Evolutionary conservation across 2,113 vertebrate species (phyloP).

Genomic region (Grammomys dolichurus): DNA sequence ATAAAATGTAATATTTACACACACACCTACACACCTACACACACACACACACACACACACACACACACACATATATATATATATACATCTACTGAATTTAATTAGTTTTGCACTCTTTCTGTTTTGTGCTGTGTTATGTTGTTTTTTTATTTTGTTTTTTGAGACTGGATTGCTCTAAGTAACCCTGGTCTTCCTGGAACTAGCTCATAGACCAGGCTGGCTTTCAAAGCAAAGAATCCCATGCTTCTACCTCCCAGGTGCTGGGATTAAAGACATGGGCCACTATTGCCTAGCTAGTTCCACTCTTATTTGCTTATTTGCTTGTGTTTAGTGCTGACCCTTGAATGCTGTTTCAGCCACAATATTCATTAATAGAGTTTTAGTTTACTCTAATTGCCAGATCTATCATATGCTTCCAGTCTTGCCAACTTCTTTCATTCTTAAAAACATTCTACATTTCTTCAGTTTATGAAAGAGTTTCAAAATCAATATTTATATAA

Average conservation of each 20-base stretch:
- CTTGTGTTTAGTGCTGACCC: neutral
- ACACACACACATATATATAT: neutral
- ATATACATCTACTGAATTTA: neutral
- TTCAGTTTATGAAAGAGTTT: neutral
- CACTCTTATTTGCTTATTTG: neutral
- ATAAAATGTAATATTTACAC: neutral
- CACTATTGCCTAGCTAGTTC: neutral
- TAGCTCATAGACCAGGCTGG: neutral
- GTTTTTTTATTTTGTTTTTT: neutral
- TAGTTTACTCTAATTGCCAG: neutral
- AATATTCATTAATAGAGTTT: neutral
- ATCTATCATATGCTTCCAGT: neutral
- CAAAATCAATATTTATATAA: neutral
- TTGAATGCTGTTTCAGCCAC: neutral
- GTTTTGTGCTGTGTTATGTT: neutral
- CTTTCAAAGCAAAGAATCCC: neutral
- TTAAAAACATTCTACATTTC: neutral
- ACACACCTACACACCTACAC: neutral
- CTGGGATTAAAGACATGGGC: too few species aligned
- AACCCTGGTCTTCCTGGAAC: neutral
- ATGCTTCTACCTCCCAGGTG: neutral
- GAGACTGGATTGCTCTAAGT: neutral
- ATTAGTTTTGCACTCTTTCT: neutral
- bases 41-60: neutral
- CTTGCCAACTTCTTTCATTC: neutral